Base-by-base conservation (phyloP, 1,140 invertebrate genomes). In the Macrobrachium nipponense region DNA sequence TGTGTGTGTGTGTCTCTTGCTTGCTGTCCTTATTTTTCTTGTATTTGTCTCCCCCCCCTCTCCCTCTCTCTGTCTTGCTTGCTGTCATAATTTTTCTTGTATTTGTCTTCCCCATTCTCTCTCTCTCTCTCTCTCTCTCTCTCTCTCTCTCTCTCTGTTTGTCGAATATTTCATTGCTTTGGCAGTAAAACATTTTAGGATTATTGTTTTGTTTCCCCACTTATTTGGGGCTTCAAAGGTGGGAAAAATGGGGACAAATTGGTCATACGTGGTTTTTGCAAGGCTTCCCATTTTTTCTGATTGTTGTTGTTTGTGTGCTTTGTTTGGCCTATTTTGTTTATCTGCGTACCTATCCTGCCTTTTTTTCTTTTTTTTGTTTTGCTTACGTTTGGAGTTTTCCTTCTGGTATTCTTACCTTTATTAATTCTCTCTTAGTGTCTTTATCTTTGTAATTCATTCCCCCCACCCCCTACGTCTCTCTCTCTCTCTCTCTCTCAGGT, bases 151-250 rank as follows among this genome's bases (percentile, higher is more conserved):
- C 64, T 68, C 27, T 27, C 44, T 68, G 11, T 27, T 17, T 17
- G 27, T 8, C 64, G 27, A 20, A 68, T 68, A 20, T 68, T 68
- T 17, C 11, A n/a, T 68, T 8, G 2, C n/a, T 27, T 2, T 68
- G n/a, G n/a, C n/a, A 8, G n/a, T 68, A 68, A 68, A 20, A 68
- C 64, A 68, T 68, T 68, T 68, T 68, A 20, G n/a, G n/a, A 68
- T 68, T 27, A 68, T 68, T 68, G n/a, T 27, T 68, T 68, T 68
- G 27, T 68, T 68, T 36, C 27, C 23, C 70, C 27, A 44, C 27
- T 51, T 73, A 14, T 27, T 72, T 51, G 51, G 51, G 51, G 51
- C 51, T 51, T 51, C 51, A 51, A 51, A 51, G 51, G 51, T 51
- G 51, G 3, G 51, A 51, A 51, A 51, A 51, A 51, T 51, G 51